These are phyloP conservation scores for Diaprepes abbreviatus DNA, from an alignment of 2,888 invertebrate species.

Conservation along the genomic window DNA sequence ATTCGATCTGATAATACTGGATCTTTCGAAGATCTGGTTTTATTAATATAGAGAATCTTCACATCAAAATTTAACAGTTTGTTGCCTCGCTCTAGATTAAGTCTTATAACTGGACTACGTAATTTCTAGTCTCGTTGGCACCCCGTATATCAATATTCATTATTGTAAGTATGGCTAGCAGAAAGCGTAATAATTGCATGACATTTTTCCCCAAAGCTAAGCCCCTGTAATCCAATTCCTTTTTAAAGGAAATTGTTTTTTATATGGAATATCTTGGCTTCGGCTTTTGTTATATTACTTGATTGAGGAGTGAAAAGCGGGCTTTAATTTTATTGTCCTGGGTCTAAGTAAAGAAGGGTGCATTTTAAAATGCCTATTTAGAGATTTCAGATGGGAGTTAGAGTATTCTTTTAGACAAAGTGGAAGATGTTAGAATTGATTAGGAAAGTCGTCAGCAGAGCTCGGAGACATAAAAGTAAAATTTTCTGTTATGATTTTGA, in stretches of 20 bases:
- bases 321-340: slow-evolving; percentile 31
- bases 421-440: not conserved
- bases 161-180: not conserved
- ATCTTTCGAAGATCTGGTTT: too few relatives aligned
- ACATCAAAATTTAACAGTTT: too few relatives aligned
- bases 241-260: slow-evolving; percentile 23
- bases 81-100: too few relatives aligned
- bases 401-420: slow-evolving; percentile 2
- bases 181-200: not conserved
- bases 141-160: too few relatives aligned
- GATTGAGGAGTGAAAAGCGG: slow-evolving; percentile 27
- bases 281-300: slow-evolving; percentile 22
- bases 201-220: slow-evolving; percentile 5
- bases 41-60: too few relatives aligned
- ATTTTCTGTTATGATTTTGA: too few relatives aligned
- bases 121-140: too few relatives aligned
- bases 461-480: too few relatives aligned
- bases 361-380: slow-evolving; percentile 33
- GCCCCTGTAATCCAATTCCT: slow-evolving; percentile 27
- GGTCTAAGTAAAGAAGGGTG: slow-evolving; percentile 24
- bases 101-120: too few relatives aligned
- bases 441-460: not conserved
- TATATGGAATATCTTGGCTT: slow-evolving; percentile 25
- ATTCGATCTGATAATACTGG: too few relatives aligned
- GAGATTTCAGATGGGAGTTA: slow-evolving; percentile 11